Conservation (phyloP, 2,797 vertebrate genomes). For the Notamacropus eugenii region DNA sequence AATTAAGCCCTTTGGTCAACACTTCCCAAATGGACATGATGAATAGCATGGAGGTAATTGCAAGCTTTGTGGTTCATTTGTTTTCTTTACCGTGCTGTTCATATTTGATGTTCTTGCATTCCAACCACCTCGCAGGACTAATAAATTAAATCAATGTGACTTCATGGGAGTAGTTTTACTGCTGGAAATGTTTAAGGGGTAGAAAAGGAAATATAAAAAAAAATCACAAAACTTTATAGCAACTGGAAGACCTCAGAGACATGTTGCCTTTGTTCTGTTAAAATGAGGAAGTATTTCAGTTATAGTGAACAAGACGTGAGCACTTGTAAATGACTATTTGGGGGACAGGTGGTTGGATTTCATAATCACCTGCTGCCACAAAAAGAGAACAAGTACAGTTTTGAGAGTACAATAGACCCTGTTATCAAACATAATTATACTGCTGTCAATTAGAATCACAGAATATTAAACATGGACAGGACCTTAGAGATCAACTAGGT, state of each 20-base stretch:
- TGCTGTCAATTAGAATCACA: neutral
- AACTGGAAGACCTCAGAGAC: constrained; percentile 60
- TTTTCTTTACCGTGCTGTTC: constrained; percentile 71
- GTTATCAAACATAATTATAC: neutral
- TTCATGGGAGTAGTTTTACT: constrained; percentile 65
- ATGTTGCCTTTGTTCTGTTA: constrained; percentile 34
- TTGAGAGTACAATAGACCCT: neutral
- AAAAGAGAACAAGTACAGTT: neutral
- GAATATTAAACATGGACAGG: constrained; percentile 43
- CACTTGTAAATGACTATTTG: constrained; percentile 11
- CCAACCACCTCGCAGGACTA: constrained; percentile 61
- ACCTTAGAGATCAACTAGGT: neutral
- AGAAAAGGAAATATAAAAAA: constrained; percentile 56
- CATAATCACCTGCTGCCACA: constrained; percentile 33
- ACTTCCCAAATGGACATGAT: constrained; percentile 62
- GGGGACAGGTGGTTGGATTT: constrained; percentile 48
- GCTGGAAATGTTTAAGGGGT: constrained; percentile 42
- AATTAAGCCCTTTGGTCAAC: constrained; percentile 77
- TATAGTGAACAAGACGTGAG: constrained; percentile 56
- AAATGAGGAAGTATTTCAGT: constrained; percentile 65
- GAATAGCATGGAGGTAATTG: constrained; percentile 71
- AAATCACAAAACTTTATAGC: constrained; percentile 38
- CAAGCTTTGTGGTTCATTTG: constrained; percentile 74
- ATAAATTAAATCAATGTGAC: constrained; percentile 74
- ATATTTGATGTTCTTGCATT: constrained; percentile 63